A percentile compares a stretch with the other conserved stretches of the same genome.
Evolutionary conservation across 2,113 vertebrate genomes (phyloP).

Genomic region (Cyprinodon tularosa): DNA sequence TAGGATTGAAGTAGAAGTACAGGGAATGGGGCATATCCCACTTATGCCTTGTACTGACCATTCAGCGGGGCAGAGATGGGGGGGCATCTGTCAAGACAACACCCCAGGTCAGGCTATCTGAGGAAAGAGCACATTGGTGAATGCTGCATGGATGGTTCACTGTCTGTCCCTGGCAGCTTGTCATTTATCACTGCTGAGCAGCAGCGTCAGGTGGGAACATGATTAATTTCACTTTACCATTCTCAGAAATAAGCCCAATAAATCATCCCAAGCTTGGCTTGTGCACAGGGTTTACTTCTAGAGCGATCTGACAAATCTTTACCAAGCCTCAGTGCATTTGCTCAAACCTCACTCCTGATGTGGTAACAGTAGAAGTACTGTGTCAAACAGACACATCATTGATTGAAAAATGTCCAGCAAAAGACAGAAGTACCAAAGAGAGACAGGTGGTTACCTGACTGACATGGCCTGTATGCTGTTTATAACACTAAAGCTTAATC

Average conservation of each 20-base stretch:
- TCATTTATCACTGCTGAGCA: conserved; percentile 85
- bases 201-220: conserved; percentile 80
- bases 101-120: conserved; percentile 80
- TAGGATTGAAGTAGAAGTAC: conserved; percentile 25
- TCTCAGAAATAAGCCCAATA: conserved; percentile 87
- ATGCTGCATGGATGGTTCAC: conserved; percentile 80
- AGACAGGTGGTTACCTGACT: conserved; percentile 1
- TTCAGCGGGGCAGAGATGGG: conserved; percentile 39
- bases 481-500: background rate
- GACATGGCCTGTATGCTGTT: background rate
- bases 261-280: conserved; percentile 79
- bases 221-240: conserved; percentile 87
- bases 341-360: conserved; percentile 48
- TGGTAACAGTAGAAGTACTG: conserved; percentile 34
- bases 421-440: conserved; percentile 14
- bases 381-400: conserved; percentile 42
- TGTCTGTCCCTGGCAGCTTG: conserved; percentile 82
- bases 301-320: conserved; percentile 79
- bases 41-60: conserved; percentile 50
- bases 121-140: conserved; percentile 68
- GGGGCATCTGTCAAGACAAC: conserved; percentile 76
- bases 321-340: conserved; percentile 63
- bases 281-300: conserved; percentile 65
- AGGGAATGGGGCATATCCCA: conserved; percentile 39
- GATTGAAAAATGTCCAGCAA: conserved; percentile 41